Base-by-base conservation (phyloP, 2,797 vertebrate species). In the Botia almorhae region DNA sequence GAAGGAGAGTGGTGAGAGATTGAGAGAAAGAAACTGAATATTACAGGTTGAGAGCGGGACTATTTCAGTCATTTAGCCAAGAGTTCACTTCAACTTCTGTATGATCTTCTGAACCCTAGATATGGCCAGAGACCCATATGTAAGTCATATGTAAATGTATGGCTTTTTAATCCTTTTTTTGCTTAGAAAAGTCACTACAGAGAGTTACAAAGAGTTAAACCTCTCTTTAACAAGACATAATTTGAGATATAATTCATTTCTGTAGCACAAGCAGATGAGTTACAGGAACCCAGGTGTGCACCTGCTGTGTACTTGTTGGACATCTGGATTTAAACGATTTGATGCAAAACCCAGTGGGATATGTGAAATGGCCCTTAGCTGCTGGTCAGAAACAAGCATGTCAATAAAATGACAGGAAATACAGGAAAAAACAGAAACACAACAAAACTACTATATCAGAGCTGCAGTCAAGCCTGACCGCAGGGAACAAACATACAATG, bases 391-490 rank as follows among this genome's bases (percentile, higher is more conserved):
- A 21, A 77, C 78, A 69, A 43, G 26, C 33, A 39, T n/a, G 33
- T 69, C 75, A 48, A 63, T 23, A 64, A 75, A 74, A 78, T 60
- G 69, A 74, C 73, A 81, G 69, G 71, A 60, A 79, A 50, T 80
- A 2, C 51, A 50, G 43, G 10, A 50, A 46, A 83, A 53, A 58
- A 51, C 26, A 77, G 68, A 73, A 72, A 65, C 36, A 4, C 36
- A 36, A 65, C 63, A 23, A 83, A 80, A 82, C 61, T 80, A 86
- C 48, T 76, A 23, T 64, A 76, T 83, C 76, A 75, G 55, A 83
- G 46, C 23, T 51, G 69, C 64, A 76, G 68, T 77, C 64, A 76
- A 60, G 74, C 69, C 63, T 76, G 76, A 84, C 75, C 67, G 21
- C 17, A 75, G 69, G 46, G 48, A 75, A 19, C 51, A 69, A 51